Evolutionary conservation across 2,113 vertebrate species (phyloP).

Genomic region (Dissostichus mawsoni): DNA sequence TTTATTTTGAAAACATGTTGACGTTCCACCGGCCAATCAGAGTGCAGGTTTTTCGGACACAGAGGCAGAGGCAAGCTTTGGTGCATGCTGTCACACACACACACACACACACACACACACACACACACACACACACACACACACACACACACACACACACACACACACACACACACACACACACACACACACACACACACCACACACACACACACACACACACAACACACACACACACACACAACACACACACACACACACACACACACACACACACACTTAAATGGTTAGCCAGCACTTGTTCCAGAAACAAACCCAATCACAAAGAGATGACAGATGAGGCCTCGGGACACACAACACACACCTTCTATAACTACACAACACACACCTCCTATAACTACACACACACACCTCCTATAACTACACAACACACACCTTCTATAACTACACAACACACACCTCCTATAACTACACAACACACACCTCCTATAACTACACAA

Average conservation of each 20-base stretch:
- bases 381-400: no score
- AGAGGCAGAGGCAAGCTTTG: constrained; percentile 56
- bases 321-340: constrained; percentile 44
- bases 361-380: no score
- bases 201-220: neutral
- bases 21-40: constrained; percentile 54
- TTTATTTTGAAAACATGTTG: constrained; percentile 73
- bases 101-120: neutral
- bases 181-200: constrained; percentile 14
- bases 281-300: no score
- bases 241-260: no score
- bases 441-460: no score
- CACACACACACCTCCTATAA: no score
- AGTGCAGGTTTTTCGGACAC: constrained; percentile 25
- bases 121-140: neutral
- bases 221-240: no score
- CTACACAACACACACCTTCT: no score
- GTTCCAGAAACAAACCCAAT: constrained; percentile 54
- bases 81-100: constrained; percentile 10
- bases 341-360: constrained; percentile 46
- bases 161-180: neutral
- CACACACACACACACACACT: no score
- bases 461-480: no score
- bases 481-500: neutral
- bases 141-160: constrained; percentile 16